A percentile compares a stretch with the other conserved stretches of the same genome.
phyloP scores from a whole-genome alignment of 2,888 invertebrate genomes.

The Athripsodes cinereus region DNA sequence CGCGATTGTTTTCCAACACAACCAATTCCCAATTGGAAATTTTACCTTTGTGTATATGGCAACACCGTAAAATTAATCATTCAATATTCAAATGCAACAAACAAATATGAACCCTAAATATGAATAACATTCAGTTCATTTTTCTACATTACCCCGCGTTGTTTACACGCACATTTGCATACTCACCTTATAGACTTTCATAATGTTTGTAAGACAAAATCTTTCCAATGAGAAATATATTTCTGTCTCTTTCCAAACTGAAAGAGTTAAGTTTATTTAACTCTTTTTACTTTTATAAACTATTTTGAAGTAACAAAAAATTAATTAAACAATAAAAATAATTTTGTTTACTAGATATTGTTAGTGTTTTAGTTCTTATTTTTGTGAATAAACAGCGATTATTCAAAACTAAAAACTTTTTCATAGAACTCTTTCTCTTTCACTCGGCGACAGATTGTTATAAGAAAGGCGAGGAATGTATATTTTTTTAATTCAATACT shows the following conservation, averaged over 20 bases:
- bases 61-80: conserved; percentile 25
- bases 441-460: conserved; percentile 15
- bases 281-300: no score
- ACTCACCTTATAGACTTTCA: conserved; percentile 26
- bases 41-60: conserved; percentile 20
- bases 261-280: background rate
- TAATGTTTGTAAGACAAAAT: conserved; percentile 23
- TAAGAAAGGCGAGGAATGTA: conserved; percentile 17
- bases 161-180: conserved; percentile 27
- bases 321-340: no score
- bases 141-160: conserved; percentile 1
- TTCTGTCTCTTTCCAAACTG: conserved; percentile 19
- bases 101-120: conserved; percentile 13
- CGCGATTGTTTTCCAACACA: conserved; percentile 26
- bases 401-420: background rate
- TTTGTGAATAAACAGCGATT: no score
- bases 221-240: conserved; percentile 22
- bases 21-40: conserved; percentile 18
- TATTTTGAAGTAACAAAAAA: no score
- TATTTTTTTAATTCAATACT: conserved; percentile 20
- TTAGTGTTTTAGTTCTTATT: no score
- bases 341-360: no score
- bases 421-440: background rate
- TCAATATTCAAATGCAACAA: conserved; percentile 6
- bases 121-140: conserved; percentile 2